Evolutionary conservation across 2,888 invertebrate species (phyloP).

Genomic region (Hedychridium roseum): DNA sequence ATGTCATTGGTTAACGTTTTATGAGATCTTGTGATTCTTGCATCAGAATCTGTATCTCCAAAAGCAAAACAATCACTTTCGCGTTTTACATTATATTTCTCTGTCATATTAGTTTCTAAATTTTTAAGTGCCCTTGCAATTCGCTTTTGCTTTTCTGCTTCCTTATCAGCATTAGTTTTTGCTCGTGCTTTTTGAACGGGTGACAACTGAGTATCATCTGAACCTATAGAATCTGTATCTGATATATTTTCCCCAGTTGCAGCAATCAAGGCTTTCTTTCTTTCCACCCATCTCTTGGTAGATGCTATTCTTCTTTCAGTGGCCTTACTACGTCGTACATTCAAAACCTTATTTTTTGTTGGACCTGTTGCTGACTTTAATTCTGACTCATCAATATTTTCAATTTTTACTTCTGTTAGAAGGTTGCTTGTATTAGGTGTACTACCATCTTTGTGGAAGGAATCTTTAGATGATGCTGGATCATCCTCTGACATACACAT

Average conservation of each 20-base stretch:
- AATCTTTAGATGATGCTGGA: conserved; percentile 25
- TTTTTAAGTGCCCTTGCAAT: conserved; percentile 44
- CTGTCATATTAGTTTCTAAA: conserved; percentile 42
- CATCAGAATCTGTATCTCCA: conserved; percentile 27
- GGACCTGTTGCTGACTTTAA: conserved; percentile 12
- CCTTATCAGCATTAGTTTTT: conserved; percentile 52
- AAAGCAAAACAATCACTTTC: conserved; percentile 21
- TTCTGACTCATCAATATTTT: conserved; percentile 3
- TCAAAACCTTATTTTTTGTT: conserved; percentile 18
- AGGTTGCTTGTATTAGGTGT: conserved; percentile 12
- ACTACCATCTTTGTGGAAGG: conserved; percentile 15
- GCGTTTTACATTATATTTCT: conserved; percentile 25
- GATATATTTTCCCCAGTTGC: conserved; percentile 54
- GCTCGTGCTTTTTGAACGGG: conserved; percentile 58
- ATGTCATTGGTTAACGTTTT: conserved; percentile 16
- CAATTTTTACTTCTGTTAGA: conserved; percentile 7
- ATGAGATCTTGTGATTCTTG: conserved; percentile 30
- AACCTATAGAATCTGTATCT: conserved; percentile 54
- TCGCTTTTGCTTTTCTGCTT: conserved; percentile 41
- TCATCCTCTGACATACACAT: conserved; percentile 29
- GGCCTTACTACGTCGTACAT: conserved; percentile 42
- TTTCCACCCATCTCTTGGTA: conserved; percentile 58
- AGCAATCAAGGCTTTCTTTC: conserved; percentile 57
- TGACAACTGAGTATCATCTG: conserved; percentile 52
- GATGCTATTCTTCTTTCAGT: conserved; percentile 53